Evolutionary conservation across 2,797 vertebrate species (phyloP).

Genomic region (Phoeniculus purpureus): DNA sequence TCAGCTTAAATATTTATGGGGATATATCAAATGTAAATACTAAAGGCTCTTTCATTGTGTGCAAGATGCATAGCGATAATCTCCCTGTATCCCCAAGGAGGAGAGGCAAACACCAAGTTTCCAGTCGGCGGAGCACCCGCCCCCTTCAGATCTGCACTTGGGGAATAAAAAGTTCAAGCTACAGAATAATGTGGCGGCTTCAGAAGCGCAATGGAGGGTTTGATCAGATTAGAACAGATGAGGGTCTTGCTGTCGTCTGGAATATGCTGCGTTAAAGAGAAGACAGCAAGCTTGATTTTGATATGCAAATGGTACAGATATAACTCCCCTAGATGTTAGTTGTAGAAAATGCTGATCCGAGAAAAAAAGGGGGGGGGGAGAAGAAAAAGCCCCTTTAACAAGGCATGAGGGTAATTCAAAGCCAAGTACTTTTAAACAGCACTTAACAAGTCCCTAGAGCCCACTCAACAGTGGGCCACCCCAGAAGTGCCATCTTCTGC

Average conservation of each 20-base stretch:
- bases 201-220: constrained; percentile 49
- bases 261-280: constrained; percentile 64
- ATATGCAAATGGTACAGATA: constrained; percentile 80
- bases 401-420: constrained; percentile 97
- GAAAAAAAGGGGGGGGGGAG: constrained; percentile 72
- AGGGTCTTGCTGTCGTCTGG: constrained; percentile 65
- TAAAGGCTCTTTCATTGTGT: constrained; percentile 20
- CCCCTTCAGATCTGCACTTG: constrained; percentile 27
- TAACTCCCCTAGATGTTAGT: constrained; percentile 72
- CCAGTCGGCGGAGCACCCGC: background rate
- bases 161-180: constrained; percentile 58
- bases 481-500: constrained; percentile 82
- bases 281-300: constrained; percentile 76
- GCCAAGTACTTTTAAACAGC: constrained; percentile 95
- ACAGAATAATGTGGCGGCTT: constrained; percentile 23
- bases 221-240: constrained; percentile 65
- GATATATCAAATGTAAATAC: constrained; percentile 62
- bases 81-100: constrained; percentile 8
- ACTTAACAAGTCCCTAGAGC: constrained; percentile 98
- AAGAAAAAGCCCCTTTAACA: constrained; percentile 82
- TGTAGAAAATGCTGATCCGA: constrained; percentile 83
- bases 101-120: background rate
- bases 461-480: constrained; percentile 88
- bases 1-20: constrained; percentile 69
- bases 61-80: constrained; percentile 26